phyloP scores from a whole-genome alignment of 2,797 vertebrate genomes.

The Harpagifer antarcticus region DNA sequence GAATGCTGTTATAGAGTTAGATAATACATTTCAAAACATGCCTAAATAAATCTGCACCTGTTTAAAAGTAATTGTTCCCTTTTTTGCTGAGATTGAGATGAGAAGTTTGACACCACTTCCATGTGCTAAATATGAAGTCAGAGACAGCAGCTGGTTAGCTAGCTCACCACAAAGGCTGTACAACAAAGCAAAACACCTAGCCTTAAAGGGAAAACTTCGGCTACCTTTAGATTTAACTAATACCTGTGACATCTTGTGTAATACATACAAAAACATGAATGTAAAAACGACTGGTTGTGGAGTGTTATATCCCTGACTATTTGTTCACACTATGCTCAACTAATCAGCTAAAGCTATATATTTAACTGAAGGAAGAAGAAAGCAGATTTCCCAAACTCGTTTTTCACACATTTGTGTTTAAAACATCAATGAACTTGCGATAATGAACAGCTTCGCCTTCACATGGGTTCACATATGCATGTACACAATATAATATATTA shows the following conservation, averaged over 20 bases:
- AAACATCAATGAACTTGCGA: background rate
- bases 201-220: background rate
- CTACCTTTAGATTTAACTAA: background rate
- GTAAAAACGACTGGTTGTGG: background rate
- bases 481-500: conserved; percentile 6
- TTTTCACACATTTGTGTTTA: conserved; percentile 2
- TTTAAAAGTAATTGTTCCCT: background rate
- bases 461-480: conserved; percentile 8
- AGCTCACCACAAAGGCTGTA: background rate
- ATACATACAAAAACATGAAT: background rate
- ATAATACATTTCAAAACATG: background rate
- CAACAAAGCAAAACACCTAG: background rate
- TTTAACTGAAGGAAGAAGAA: background rate
- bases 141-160: background rate
- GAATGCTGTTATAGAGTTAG: background rate
- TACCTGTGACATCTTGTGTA: background rate
- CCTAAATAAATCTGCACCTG: background rate
- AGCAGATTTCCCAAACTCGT: background rate
- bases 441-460: conserved; percentile 7
- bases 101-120: background rate
- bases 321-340: conserved; percentile 1
- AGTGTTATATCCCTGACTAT: background rate
- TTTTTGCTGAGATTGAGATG: background rate
- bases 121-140: background rate
- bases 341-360: background rate